Percentiles rank a stretch among this genome's conserved stretches.
Evolutionary conservation across 2,113 vertebrate genomes (phyloP).

Genomic region (Atherinomorus stipes): DNA sequence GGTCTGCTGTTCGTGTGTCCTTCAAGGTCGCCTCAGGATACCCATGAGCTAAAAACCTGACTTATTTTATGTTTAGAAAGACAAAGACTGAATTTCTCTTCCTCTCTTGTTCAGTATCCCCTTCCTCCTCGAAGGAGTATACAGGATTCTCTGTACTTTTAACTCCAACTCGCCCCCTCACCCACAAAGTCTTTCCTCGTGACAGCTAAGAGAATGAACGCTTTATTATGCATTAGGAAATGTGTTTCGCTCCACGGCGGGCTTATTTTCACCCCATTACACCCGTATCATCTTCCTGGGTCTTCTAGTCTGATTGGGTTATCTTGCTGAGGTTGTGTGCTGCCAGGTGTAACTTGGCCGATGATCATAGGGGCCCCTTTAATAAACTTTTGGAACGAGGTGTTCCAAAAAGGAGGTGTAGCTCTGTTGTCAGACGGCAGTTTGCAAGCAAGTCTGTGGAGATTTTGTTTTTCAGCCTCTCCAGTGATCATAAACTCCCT

Average conservation of each 20-base stretch:
- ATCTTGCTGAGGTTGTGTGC: constrained; percentile 46
- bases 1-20: background rate
- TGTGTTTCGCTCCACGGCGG: constrained; percentile 58
- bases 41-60: constrained; percentile 10
- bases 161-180: constrained; percentile 44
- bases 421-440: constrained; percentile 29
- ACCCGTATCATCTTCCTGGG: constrained; percentile 63
- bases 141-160: constrained; percentile 68
- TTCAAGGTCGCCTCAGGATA: background rate
- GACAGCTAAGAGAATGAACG: constrained; percentile 65
- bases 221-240: constrained; percentile 71
- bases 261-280: constrained; percentile 69
- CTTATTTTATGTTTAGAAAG: constrained; percentile 16
- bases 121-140: constrained; percentile 31
- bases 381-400: constrained; percentile 45
- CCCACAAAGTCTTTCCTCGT: constrained; percentile 53
- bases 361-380: constrained; percentile 46
- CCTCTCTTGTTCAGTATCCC: background rate
- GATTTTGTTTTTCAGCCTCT: constrained; percentile 28
- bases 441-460: constrained; percentile 7
- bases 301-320: constrained; percentile 65
- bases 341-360: constrained; percentile 57
- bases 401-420: too few relatives aligned
- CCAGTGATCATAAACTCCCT: background rate
- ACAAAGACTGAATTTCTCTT: constrained; percentile 6